phyloP scores from a whole-genome alignment of 2,797 vertebrate species.

The Distichodus sexfasciatus region DNA sequence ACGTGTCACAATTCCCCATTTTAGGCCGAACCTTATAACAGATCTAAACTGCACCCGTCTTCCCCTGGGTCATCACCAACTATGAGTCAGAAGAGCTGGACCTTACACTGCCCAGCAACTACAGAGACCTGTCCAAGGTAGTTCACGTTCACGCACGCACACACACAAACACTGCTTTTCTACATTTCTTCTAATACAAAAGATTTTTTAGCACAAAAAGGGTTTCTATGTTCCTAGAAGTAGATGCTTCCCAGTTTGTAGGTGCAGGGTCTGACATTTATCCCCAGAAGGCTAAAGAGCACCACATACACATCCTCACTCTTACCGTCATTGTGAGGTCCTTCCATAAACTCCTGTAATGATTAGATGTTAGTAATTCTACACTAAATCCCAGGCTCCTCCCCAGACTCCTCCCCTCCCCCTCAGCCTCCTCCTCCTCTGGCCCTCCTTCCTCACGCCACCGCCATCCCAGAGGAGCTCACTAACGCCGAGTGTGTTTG shows the following conservation, averaged over 20 bases:
- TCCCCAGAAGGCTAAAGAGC: no score
- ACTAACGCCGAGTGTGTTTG: constrained; percentile 48
- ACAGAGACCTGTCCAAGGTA: constrained; percentile 98
- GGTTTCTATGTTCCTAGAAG: no score
- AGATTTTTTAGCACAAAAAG: no score
- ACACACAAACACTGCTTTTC: no score
- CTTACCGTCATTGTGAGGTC: no score
- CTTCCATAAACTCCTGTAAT: no score
- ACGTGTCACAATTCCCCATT: no score
- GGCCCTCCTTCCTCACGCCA: no score
- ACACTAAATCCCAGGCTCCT: not conserved
- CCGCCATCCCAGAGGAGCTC: constrained; percentile 51
- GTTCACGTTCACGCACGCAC: constrained; percentile 4
- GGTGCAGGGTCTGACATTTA: no score
- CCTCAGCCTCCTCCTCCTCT: constrained; percentile 11
- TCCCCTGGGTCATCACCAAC: constrained; percentile 98
- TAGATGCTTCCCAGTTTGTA: no score
- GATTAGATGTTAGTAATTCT: not conserved
- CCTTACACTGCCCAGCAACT: constrained; percentile 98
- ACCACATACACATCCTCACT: no score
- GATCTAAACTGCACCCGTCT: constrained; percentile 98
- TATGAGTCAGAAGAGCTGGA: constrained; percentile 94
- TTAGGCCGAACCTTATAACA: constrained; percentile 91
- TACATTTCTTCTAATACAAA: no score
- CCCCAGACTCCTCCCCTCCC: not conserved